phyloP scores from a whole-genome alignment of 1,140 invertebrate species.

The Varroa destructor region DNA sequence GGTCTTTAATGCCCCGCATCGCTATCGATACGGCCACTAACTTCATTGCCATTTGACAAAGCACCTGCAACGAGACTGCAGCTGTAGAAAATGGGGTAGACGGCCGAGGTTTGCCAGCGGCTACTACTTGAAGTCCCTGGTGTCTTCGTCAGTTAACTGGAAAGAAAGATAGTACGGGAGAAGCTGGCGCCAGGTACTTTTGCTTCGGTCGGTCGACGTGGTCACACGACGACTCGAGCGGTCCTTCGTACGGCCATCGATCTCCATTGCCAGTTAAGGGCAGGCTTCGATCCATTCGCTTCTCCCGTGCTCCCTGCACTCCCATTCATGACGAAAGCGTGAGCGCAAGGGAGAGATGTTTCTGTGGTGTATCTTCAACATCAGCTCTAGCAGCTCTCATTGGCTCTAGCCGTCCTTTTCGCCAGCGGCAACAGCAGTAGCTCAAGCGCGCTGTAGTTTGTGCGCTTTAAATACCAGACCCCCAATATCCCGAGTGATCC shows the following conservation, averaged over 20 bases:
- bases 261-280: constrained; percentile 3
- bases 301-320: not conserved
- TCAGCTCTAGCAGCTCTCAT: too few species aligned
- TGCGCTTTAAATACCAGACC: not conserved
- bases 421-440: too few species aligned
- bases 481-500: constrained; percentile 12
- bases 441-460: too few species aligned
- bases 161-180: too few species aligned
- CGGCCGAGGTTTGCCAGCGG: not conserved
- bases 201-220: constrained; percentile 1
- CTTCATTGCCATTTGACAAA: not conserved
- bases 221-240: not conserved
- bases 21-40: not conserved
- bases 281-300: not conserved
- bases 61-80: not conserved
- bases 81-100: not conserved
- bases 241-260: constrained; percentile 7
- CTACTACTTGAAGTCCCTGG: not conserved
- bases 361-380: not conserved
- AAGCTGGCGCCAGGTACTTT: too few species aligned
- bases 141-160: not conserved
- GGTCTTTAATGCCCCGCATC: too few species aligned
- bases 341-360: not conserved
- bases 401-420: too few species aligned
- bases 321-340: not conserved